Base-by-base conservation (phyloP, 2,888 invertebrate genomes). In the Venusia cambrica region DNA sequence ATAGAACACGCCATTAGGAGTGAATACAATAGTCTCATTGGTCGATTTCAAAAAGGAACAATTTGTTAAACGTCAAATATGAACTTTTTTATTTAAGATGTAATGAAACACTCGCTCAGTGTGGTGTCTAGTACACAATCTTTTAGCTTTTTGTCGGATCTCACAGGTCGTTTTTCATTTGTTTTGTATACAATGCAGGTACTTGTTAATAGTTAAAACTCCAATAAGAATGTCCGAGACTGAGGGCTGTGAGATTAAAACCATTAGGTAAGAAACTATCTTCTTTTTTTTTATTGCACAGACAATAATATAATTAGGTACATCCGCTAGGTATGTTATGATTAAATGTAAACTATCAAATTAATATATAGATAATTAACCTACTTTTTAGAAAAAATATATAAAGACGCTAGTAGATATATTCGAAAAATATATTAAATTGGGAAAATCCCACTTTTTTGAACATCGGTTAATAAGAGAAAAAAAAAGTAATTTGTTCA, bases 31-130 rank as follows among this genome's bases (percentile, higher is more conserved):
- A 65, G 84, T 81, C 81, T 81, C 87, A 85, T 87, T 85, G 85
- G 87, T 83, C 73, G 84, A 87, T 87, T 84, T 87, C 75, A 87
- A 87, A 87, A 87, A 84, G 84, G 84, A 85, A 85, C 85, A 84
- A 87, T 87, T 87, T 87, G 87, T 87, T 87, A 85, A 83, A 85
- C 85, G 87, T 85, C 87, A 85, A 84, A 85, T 84, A 83, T 84
- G 80, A 84, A 79, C 73, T 83, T 85, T n/a, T 76, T 84, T 54
- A 50, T 83, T 80, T 77, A 68, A 71, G 73, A 69, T 77, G 80
- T 80, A 83, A 83, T 81, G 83, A 77, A 81, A 79, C 73, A 69
- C 57, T 54, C 54, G 45, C 41, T 45, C 40, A 69, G 79, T 79
- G 67, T 77, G 81, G 75, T 78, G 78, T 73, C 79, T 83, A 75